phyloP scores from a whole-genome alignment of 2,888 invertebrate genomes.

The Chesias legatella region DNA sequence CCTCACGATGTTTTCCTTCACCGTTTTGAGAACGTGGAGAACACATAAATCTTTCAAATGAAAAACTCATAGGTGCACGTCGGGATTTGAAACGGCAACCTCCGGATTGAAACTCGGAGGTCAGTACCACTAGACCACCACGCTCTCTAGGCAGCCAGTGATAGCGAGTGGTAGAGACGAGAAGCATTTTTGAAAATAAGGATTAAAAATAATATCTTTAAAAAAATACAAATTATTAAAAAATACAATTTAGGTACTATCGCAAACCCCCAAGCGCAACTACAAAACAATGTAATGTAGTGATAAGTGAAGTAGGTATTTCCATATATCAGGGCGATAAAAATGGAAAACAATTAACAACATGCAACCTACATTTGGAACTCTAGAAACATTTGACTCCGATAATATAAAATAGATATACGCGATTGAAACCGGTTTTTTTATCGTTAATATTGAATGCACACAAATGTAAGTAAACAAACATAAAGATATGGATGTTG shows the following conservation, averaged over 20 bases:
- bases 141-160: too few relatives aligned
- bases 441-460: constrained; percentile 42
- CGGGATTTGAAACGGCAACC: too few relatives aligned
- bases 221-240: too few relatives aligned
- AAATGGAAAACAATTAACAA: constrained; percentile 22
- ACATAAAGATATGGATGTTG: constrained; percentile 27
- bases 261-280: constrained; percentile 24
- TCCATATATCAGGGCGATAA: constrained; percentile 21
- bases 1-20: too few relatives aligned
- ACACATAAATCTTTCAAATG: too few relatives aligned
- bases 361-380: constrained; percentile 19
- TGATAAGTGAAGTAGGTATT: constrained; percentile 15
- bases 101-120: too few relatives aligned
- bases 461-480: constrained; percentile 48
- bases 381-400: constrained; percentile 26
- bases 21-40: too few relatives aligned
- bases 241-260: constrained; percentile 20
- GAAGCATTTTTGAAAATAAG: too few relatives aligned
- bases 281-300: constrained; percentile 13
- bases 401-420: constrained; percentile 37
- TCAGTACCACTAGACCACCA: too few relatives aligned
- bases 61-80: too few relatives aligned
- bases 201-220: too few relatives aligned
- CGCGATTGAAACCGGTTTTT: constrained; percentile 35
- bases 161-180: too few relatives aligned